Base-by-base conservation (phyloP, 2,797 vertebrate species). In the Fratercula arctica region DNA sequence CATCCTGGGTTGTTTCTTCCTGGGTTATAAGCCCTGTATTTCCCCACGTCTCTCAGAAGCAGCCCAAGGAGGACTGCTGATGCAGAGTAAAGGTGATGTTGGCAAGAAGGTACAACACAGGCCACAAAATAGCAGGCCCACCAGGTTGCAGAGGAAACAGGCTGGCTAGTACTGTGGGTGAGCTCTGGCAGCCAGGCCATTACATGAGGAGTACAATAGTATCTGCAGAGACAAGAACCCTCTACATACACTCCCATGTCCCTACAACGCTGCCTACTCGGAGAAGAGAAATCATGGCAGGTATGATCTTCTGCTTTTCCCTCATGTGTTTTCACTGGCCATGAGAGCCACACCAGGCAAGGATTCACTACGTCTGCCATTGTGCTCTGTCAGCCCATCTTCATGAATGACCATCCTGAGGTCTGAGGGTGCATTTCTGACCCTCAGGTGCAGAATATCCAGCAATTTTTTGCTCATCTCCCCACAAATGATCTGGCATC, bases 271-370 rank as follows among this genome's bases (percentile, higher is more conserved):
- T 82, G 35, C 28, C 16, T 81, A 25, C 33, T 50, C 37, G 63
- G 50, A 60, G 41, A 45, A 64, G 43, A 56, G 18, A 74, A 56
- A 48, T 54, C 21, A 11, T 7, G 26, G 16, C 28, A 70, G 43
- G 53, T 63, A 16, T 33, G n/a, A 41, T 85, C 6, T 46, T 69
- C 48, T 77, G 29, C 63, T 83, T 83, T 76, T 68, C 25, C 28
- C 3, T 72, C 18, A 5, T 0, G 1, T 16, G 20, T 73, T 85
- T 86, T 76, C 45, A 16, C 0, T 3, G 24, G 18, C 16, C 81
- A 45, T 3, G 11, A 85, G 13, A 61, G 20, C 29, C 45, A 64
- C 41, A 59, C 2, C 41, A 64, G 20, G n/a, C 67, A 73, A 69
- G 11, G 31, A 56, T 69, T 87, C 14, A 16, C 28, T 73, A 33